Conservation (phyloP, 1,140 invertebrate genomes). For the Bactericera cockerelli region DNA sequence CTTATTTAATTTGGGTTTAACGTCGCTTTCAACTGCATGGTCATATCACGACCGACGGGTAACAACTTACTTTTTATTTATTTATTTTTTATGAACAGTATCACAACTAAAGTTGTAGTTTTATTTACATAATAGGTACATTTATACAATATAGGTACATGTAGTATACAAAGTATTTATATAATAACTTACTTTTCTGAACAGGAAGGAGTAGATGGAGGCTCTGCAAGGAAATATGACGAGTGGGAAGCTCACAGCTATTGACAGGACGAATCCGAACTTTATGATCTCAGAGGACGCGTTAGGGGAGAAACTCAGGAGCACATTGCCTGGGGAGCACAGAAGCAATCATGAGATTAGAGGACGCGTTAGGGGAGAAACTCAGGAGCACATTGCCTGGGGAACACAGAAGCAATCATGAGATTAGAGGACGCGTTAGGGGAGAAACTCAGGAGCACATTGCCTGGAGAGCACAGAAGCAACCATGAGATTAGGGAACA, state of each 20-base stretch:
- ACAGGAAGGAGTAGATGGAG: constrained; percentile 82
- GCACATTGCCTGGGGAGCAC: constrained; percentile 60
- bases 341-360: constrained; percentile 30
- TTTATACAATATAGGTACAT: too few species aligned
- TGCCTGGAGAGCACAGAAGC: constrained; percentile 42
- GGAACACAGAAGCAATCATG: constrained; percentile 49
- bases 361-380: constrained; percentile 59
- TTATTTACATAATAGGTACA: too few species aligned
- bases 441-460: constrained; percentile 74
- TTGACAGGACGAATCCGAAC: constrained; percentile 83
- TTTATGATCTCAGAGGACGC: constrained; percentile 73
- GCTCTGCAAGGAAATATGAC: constrained; percentile 92
- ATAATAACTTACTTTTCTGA: constrained; percentile 62
- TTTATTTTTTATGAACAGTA: too few species aligned
- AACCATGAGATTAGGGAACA: not conserved
- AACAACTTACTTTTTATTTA: too few species aligned
- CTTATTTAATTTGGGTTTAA: too few species aligned
- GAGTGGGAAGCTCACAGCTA: constrained; percentile 89
- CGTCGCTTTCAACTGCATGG: too few species aligned
- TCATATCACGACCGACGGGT: too few species aligned
- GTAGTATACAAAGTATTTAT: too few species aligned
- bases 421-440: constrained; percentile 71
- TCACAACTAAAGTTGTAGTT: too few species aligned
- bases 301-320: constrained; percentile 67
- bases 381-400: constrained; percentile 81